A percentile compares a stretch with the other conserved stretches of the same genome.
Conservation (phyloP, 2,113 vertebrate genomes). For the Butorides virescens region DNA sequence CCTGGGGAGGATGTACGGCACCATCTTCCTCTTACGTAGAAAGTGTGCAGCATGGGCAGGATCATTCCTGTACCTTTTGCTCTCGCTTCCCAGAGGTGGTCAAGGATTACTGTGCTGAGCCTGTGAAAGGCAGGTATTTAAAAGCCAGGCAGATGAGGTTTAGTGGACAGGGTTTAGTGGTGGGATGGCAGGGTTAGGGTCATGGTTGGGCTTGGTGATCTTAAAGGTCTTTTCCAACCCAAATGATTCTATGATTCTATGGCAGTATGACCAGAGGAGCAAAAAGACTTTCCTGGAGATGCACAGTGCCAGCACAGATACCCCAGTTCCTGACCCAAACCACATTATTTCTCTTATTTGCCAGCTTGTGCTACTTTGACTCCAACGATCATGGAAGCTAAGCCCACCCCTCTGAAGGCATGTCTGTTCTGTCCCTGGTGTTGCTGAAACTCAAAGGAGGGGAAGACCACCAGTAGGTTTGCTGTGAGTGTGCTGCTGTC, state of each 20-base stretch:
- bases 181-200: too few species aligned
- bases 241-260: too few species aligned
- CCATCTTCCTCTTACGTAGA: background rate
- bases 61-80: fast-evolving
- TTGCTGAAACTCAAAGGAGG: background rate
- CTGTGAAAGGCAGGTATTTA: too few species aligned
- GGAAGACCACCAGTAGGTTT: background rate
- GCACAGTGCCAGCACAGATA: fast-evolving
- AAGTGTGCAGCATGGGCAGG: fast-evolving
- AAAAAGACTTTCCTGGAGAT: background rate
- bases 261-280: background rate
- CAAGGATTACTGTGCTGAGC: too few species aligned
- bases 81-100: fast-evolving
- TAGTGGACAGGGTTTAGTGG: too few species aligned
- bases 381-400: fast-evolving
- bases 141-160: too few species aligned
- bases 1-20: background rate
- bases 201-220: too few species aligned
- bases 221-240: too few species aligned
- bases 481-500: background rate
- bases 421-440: fast-evolving
- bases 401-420: fast-evolving
- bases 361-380: background rate
- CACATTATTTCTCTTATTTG: fast-evolving
- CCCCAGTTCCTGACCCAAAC: background rate